Evolutionary conservation across 2,888 invertebrate species (phyloP).

Genomic region (Glaucopsyche alexis): DNA sequence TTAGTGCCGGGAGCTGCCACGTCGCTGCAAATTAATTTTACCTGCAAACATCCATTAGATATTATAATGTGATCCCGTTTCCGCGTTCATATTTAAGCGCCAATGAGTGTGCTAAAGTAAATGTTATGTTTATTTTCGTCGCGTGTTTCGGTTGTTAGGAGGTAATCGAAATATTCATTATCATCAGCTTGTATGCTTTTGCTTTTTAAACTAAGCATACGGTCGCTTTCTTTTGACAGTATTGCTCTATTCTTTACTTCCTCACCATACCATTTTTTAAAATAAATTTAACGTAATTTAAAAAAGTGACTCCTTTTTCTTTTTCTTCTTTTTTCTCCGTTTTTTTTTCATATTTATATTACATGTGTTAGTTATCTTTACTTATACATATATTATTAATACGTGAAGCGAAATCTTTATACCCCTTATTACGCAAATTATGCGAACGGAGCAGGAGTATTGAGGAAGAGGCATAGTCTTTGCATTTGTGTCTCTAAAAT

Average conservation of each 20-base stretch:
- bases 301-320: too few species aligned
- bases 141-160: background rate
- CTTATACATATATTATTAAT: too few species aligned
- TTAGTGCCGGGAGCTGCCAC: constrained; percentile 33
- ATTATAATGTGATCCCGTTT: constrained; percentile 24
- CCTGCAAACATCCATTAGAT: constrained; percentile 27
- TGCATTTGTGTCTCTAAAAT: too few species aligned
- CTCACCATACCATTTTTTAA: background rate
- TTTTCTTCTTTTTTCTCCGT: too few species aligned
- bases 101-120: background rate
- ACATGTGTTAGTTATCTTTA: too few species aligned
- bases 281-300: too few species aligned
- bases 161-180: constrained; percentile 7
- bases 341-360: too few species aligned
- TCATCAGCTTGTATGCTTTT: background rate
- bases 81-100: constrained; percentile 10
- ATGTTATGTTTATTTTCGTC: background rate
- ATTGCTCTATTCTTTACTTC: background rate
- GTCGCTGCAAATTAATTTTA: constrained; percentile 25
- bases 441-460: too few species aligned
- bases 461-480: too few species aligned
- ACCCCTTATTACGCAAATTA: too few species aligned
- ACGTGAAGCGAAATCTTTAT: too few species aligned
- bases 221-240: background rate
- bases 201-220: background rate